These are phyloP conservation scores for Ptychobarbus kaznakovi DNA, from an alignment of 2,797 vertebrate species.

Conservation along the genomic window DNA sequence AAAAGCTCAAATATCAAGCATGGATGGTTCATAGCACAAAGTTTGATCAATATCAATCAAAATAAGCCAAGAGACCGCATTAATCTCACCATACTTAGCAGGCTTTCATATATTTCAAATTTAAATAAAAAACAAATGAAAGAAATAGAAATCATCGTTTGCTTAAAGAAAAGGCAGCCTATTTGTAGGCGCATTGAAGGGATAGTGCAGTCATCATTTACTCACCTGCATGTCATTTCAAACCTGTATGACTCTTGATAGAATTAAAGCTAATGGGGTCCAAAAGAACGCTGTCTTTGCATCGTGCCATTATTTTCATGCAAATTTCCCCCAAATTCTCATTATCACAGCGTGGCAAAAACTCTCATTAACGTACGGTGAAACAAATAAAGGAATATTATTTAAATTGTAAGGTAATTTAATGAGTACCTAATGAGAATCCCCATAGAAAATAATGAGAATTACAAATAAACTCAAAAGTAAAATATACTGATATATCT, in stretches of 20 bases:
- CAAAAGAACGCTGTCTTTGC: neutral
- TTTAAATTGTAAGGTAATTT: neutral
- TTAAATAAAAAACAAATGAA: too few species aligned
- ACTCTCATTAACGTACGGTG: neutral
- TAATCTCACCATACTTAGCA: neutral
- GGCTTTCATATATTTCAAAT: neutral
- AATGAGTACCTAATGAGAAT: neutral
- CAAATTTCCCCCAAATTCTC: neutral
- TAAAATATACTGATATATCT: neutral
- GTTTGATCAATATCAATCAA: slow-evolving; percentile 9
- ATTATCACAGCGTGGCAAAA: neutral
- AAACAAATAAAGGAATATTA: neutral
- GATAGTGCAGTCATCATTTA: neutral
- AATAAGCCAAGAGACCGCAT: neutral
- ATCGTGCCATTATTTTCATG: neutral
- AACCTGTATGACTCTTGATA: neutral
- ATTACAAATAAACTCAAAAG: neutral
- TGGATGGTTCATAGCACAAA: neutral
- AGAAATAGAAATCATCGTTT: neutral
- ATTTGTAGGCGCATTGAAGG: neutral
- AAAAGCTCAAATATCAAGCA: neutral
- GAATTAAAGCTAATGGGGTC: neutral
- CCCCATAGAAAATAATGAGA: neutral
- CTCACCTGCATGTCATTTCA: neutral
- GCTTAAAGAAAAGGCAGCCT: neutral